A percentile compares a stretch with the other conserved stretches of the same genome.
Evolutionary conservation across 2,888 invertebrate species (phyloP).

Genomic region (Caenorhabditis japonica): DNA sequence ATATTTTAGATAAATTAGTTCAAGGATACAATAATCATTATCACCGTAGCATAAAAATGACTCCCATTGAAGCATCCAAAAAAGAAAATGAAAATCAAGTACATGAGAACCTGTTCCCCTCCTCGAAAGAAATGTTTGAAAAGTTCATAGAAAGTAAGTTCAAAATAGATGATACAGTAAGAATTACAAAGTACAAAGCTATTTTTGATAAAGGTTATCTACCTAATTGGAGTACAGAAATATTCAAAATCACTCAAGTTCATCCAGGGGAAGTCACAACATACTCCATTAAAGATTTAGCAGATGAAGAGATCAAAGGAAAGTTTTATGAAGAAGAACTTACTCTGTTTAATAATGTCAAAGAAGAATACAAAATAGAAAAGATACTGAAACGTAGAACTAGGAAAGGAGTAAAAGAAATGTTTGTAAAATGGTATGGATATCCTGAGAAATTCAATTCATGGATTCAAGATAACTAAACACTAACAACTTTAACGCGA

Average conservation of each 20-base stretch:
- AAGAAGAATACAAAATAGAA: slow-evolving; percentile 49
- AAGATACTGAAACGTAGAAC: slow-evolving; percentile 38
- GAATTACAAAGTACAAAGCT: no score
- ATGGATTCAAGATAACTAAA: slow-evolving; percentile 28
- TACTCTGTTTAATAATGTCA: slow-evolving; percentile 53
- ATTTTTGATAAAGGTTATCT: no score
- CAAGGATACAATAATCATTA: slow-evolving; percentile 57
- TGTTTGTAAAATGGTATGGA: slow-evolving; percentile 57
- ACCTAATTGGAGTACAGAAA: no score
- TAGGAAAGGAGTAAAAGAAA: slow-evolving; percentile 37
- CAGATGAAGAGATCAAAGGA: no score
- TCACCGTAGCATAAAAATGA: no score
- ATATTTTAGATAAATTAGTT: slow-evolving; percentile 58
- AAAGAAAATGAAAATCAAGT: slow-evolving; percentile 29
- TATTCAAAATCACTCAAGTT: no score
- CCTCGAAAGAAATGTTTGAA: not conserved
- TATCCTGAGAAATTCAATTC: no score
- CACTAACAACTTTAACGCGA: slow-evolving; percentile 59
- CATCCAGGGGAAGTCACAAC: no score
- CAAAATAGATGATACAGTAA: no score
- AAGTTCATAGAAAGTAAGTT: slow-evolving; percentile 5
- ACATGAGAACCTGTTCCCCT: slow-evolving; percentile 22
- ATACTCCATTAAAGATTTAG: no score
- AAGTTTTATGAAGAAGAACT: no score
- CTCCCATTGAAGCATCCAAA: slow-evolving; percentile 51